These are phyloP conservation scores for Gandaritis pyraliata DNA, from an alignment of 2,888 invertebrate genomes.

Conservation along the genomic window DNA sequence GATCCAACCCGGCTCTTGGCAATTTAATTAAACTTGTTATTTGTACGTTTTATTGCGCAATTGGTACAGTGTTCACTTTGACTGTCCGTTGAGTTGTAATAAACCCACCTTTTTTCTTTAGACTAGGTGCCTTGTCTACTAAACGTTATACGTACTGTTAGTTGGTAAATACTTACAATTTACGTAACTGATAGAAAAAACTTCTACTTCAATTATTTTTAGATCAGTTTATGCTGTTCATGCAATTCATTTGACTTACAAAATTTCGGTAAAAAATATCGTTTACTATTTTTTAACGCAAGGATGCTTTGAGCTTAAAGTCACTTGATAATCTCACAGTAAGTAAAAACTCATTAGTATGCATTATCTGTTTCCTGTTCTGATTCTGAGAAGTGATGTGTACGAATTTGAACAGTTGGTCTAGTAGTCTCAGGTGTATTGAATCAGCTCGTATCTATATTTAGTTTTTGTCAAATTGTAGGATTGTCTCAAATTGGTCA, in stretches of 20 bases:
- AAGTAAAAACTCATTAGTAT: conserved; percentile 54
- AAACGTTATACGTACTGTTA: too few relatives aligned
- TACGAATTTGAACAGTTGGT: conserved; percentile 49
- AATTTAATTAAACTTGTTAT: conserved; percentile 84
- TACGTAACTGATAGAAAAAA: too few relatives aligned
- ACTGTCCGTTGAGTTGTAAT: conserved; percentile 67
- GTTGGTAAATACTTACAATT: too few relatives aligned
- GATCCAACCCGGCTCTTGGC: conserved; percentile 65
- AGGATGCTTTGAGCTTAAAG: conserved; percentile 41
- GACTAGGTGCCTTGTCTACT: conserved; percentile 2
- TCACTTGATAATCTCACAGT: conserved; percentile 49
- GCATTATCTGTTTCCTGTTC: conserved; percentile 53
- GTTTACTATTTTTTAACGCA: conserved; percentile 22
- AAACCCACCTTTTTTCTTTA: conserved; percentile 42
- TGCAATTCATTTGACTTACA: too few relatives aligned
- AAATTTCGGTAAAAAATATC: too few relatives aligned
- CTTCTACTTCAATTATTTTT: too few relatives aligned
- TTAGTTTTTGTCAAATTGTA: conserved; percentile 14
- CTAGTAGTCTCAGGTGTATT: conserved; percentile 36
- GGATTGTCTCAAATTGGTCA: too few relatives aligned
- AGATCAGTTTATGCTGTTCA: too few relatives aligned
- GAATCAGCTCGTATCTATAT: conserved; percentile 23
- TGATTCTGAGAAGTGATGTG: conserved; percentile 53
- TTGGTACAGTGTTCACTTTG: conserved; percentile 73
- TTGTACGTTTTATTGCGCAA: conserved; percentile 82